Base-by-base conservation (phyloP, 1,140 invertebrate genomes). In the Eriocheir sinensis region DNA sequence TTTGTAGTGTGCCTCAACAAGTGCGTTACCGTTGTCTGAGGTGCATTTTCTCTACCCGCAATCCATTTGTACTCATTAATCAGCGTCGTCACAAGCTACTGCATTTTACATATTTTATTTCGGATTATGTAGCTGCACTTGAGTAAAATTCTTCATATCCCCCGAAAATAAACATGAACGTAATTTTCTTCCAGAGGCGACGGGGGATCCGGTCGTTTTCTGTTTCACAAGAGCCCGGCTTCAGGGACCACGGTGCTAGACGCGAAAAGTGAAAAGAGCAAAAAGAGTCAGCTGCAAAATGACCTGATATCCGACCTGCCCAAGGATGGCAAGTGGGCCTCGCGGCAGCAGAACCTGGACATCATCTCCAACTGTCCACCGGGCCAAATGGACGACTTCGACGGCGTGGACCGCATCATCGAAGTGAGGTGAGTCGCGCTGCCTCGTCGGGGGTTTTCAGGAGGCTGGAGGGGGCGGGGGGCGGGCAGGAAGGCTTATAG, bases 131-230 rank as follows among this genome's bases (percentile, higher is more conserved):
- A 86, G 80, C 83, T 41, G 17, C 30, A 86, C 83, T 36, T 72
- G 38, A 2, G 27, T 12, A 36, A 88, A 93, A 86, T 90, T 44
- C 48, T 88, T 44, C n/a, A 89, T 34, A 80, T 80, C 89, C 30
- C 93, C 86, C 53, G 89, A 32, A 21, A 89, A 94, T 83, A 41
- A 89, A 48, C 40, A 36, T n/a, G 32, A 72, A 12, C 40, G 36
- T 94, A 83, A 85, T 91, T 94, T 94, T 94, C 89, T 91, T 91
- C 91, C 88, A 94, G 93, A 80, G 93, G 72, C 27, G 89, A 91
- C 4, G 85, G 41, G 2, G 93, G 89, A 53, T 85, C 93, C 30
- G 89, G 86, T 34, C 93, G 93, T 94, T 94, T 94, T 94, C 93
- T 94, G 80, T 94, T 94, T 44, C 88, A 89, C n/a, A 94, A 94